phyloP scores from a whole-genome alignment of 2,888 invertebrate species.

The Agrotis exclamationis region DNA sequence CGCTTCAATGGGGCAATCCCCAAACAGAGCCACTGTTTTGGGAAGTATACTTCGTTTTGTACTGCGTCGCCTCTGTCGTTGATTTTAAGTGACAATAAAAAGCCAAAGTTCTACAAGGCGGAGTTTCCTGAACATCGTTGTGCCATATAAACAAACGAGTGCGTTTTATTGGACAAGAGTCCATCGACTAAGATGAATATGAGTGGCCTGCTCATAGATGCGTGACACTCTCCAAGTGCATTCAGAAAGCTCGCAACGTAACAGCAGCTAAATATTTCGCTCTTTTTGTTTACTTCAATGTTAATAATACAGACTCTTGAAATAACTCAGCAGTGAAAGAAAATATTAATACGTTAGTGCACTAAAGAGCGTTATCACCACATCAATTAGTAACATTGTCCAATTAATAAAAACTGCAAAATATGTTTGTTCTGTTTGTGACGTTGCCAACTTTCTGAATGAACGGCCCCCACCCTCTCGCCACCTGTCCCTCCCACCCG shows the following conservation, averaged over 20 bases:
- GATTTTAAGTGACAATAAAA: neutral
- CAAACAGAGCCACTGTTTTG: neutral
- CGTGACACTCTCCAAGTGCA: neutral
- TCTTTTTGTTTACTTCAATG: neutral
- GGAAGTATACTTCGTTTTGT: constrained; percentile 6
- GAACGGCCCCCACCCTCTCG: too few relatives aligned
- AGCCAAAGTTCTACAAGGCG: constrained; percentile 7
- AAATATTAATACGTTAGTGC: neutral
- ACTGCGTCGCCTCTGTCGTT: constrained; percentile 7
- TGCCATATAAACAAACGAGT: constrained; percentile 25
- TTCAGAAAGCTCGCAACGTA: neutral
- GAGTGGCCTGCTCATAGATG: neutral
- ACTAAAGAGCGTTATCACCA: neutral
- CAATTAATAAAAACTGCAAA: neutral
- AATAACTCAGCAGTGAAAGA: neutral
- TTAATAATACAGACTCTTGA: neutral
- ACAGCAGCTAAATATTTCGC: neutral
- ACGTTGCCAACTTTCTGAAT: neutral
- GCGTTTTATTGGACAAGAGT: neutral
- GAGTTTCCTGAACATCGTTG: constrained; percentile 4
- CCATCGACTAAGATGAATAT: neutral
- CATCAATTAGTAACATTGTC: neutral
- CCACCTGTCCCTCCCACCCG: too few relatives aligned
- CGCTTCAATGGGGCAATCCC: too few relatives aligned
- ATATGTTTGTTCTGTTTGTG: neutral